These are phyloP conservation scores for Geotrupes spiniger DNA, from an alignment of 2,888 invertebrate genomes.

Conservation along the genomic window DNA sequence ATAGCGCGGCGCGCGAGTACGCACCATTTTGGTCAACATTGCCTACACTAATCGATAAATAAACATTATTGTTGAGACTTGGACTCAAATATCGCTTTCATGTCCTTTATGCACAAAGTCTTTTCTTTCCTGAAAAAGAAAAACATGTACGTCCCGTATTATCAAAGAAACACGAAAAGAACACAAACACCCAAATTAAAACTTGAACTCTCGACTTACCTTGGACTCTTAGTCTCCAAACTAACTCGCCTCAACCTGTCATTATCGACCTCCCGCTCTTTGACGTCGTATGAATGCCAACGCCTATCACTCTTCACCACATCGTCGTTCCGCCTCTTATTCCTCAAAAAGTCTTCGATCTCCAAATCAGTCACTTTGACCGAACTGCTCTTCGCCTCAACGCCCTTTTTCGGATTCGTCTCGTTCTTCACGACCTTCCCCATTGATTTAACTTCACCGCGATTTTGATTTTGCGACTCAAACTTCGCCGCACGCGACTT, in stretches of 20 bases:
- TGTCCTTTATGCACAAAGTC: slow-evolving; percentile 73
- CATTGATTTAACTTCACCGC: too few species aligned
- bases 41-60: slow-evolving; percentile 3
- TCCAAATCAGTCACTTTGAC: neutral
- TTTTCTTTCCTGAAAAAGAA: slow-evolving; percentile 61
- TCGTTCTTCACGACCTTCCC: slow-evolving; percentile 31
- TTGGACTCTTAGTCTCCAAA: slow-evolving; percentile 43
- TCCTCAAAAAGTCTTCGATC: slow-evolving; percentile 24
- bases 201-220: slow-evolving; percentile 37
- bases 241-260: slow-evolving; percentile 41
- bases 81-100: slow-evolving; percentile 80
- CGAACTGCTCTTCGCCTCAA: slow-evolving; percentile 9
- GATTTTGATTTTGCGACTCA: slow-evolving; percentile 27
- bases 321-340: slow-evolving; percentile 19
- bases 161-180: neutral
- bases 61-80: slow-evolving; percentile 54
- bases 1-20: too few species aligned
- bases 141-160: neutral
- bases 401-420: slow-evolving; percentile 21
- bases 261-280: slow-evolving; percentile 40
- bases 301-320: slow-evolving; percentile 16
- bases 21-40: slow-evolving; percentile 10
- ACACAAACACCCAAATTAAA: slow-evolving; percentile 3
- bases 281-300: slow-evolving; percentile 42
- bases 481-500: slow-evolving; percentile 41